Base-by-base conservation (phyloP, 2,888 invertebrate genomes). In the Cenopis cana region DNA sequence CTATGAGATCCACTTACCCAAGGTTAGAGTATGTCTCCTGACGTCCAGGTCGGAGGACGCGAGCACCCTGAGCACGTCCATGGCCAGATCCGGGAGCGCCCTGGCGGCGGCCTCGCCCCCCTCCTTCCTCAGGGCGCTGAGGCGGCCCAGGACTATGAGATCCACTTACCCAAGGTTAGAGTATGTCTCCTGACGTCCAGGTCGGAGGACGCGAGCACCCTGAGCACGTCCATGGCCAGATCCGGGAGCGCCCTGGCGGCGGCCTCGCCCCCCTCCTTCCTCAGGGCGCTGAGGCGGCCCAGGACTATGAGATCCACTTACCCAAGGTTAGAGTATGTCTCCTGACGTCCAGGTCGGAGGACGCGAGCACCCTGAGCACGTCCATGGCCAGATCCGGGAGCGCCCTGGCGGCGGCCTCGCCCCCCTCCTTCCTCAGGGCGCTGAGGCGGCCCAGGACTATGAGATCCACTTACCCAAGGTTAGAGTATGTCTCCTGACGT, bases 41-140 rank as follows among this genome's bases (percentile, higher is more conserved):
- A 99, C 99, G 94, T 99, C 99, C 77, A 99, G 95, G 85, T 99
- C n/a, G n/a, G n/a, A 98, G 54, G 97, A 96, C 73, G 97, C 96
- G 72, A 99, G 93, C 57, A 99, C 99, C 20, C 99, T 94, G 76
- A 99, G 93, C 82, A 99, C 97, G 91, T 99, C 29, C 3, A 29
- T 29, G 29, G 29, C 29, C 5, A 29, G 2, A 29, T 29, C 29
- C 5, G 29, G 29, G 3, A 29, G 29, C 3, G 29, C 29, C 5
- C 29, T 29, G 5, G 29, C 29, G 2, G 29, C 29, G 3, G 2
- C 29, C 29, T 5, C 5, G 2, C 5, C 29, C n/a, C n/a, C n/a
- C n/a, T n/a, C n/a, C n/a, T n/a, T n/a, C n/a, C n/a, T n/a, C n/a
- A n/a, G n/a, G n/a, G n/a, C n/a, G n/a, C n/a, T n/a, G n/a, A n/a